Percentiles rank a stretch among this genome's conserved stretches.
These are phyloP conservation scores for Parnassius orleans DNA, from an alignment of 2,888 invertebrate genomes.

Conservation along the genomic window DNA sequence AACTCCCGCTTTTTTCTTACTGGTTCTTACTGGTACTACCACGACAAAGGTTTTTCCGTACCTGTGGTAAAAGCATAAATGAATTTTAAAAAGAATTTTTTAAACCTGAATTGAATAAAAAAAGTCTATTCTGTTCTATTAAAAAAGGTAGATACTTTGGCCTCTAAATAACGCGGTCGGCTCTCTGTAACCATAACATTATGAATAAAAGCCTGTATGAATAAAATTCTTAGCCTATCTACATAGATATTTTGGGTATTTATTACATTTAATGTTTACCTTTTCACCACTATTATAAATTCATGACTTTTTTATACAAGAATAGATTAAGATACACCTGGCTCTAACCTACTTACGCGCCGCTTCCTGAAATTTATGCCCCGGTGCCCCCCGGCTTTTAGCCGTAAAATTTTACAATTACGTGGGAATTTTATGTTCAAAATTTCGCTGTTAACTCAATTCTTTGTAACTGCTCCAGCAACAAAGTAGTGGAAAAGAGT, in stretches of 20 bases:
- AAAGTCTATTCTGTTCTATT: too few species aligned
- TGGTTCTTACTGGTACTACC: too few species aligned
- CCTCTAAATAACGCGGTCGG: conserved; percentile 27
- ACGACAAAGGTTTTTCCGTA: too few species aligned
- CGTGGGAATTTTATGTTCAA: conserved; percentile 5
- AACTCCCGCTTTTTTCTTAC: too few species aligned
- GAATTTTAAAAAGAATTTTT: too few species aligned
- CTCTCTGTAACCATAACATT: neutral
- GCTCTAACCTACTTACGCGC: neutral
- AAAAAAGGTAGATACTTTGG: too few species aligned
- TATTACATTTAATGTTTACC: too few species aligned
- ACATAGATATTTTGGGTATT: too few species aligned
- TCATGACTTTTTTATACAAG: neutral
- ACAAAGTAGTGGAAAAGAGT: neutral
- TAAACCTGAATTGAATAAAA: too few species aligned
- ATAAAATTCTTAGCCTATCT: too few species aligned
- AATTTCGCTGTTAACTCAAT: conserved; percentile 12
- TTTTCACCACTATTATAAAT: neutral
- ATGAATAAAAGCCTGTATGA: too few species aligned
- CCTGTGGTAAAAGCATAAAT: too few species aligned
- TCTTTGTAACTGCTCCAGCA: neutral
- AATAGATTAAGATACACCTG: conserved; percentile 11
- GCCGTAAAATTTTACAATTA: conserved; percentile 19
- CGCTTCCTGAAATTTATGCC: conserved; percentile 13
- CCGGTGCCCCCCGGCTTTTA: neutral